Percentiles rank a stretch among this genome's conserved stretches.
Conservation (phyloP, 1,140 invertebrate species). For the Pemphigus obesinymphae region DNA sequence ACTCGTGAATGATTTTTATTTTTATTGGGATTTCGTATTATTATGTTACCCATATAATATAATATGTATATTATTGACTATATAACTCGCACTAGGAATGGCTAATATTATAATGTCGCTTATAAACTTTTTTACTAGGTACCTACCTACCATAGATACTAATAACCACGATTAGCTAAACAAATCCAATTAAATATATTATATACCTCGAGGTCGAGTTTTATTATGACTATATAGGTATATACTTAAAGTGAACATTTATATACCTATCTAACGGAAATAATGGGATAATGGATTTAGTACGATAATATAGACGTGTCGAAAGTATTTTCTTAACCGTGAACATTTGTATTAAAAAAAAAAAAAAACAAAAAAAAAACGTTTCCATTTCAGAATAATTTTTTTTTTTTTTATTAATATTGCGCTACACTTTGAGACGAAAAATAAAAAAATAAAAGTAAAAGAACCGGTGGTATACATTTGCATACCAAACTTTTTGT, state of each 20-base stretch:
- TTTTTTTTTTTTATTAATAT: too few species aligned
- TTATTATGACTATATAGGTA: too few species aligned
- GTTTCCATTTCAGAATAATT: slow-evolving; percentile 1
- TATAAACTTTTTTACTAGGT: background rate
- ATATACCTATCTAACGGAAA: too few species aligned
- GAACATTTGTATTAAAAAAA: background rate
- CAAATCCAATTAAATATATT: background rate
- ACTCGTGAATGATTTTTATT: too few species aligned
- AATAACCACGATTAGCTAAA: background rate
- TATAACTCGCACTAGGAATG: background rate
- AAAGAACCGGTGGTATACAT: background rate
- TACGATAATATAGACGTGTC: background rate
- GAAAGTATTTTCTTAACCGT: background rate
- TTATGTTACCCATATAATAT: background rate
- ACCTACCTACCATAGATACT: background rate
- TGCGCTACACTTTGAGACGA: too few species aligned
- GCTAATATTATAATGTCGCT: background rate
- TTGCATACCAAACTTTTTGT: slow-evolving; percentile 4
- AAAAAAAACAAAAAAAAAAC: too few species aligned
- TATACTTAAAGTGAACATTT: background rate
- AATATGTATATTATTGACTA: too few species aligned
- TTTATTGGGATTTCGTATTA: background rate
- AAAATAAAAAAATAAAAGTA: too few species aligned
- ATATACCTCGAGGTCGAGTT: background rate
- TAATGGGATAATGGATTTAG: background rate